A percentile compares a stretch with the other conserved stretches of the same genome.
Evolutionary conservation across 2,113 vertebrate genomes (phyloP).

Genomic region (Prolemur simus): DNA sequence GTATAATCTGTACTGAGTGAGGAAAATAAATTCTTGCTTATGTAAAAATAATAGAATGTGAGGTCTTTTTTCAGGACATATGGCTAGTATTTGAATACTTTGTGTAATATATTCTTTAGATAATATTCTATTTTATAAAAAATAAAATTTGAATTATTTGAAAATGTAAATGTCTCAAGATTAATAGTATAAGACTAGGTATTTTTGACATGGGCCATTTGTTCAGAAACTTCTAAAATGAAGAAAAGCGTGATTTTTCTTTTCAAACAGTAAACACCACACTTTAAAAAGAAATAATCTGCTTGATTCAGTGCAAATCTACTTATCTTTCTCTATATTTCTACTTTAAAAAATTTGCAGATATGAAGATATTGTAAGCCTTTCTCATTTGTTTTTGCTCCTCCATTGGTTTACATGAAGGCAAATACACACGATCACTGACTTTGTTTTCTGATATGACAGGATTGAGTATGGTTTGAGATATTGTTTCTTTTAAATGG

Average conservation of each 20-base stretch:
- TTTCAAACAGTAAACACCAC: not conserved
- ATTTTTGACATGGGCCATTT: not conserved
- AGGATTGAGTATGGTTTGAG: not conserved
- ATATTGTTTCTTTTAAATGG: not conserved
- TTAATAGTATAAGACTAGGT: not conserved
- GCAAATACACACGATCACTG: not conserved
- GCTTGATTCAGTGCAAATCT: not conserved
- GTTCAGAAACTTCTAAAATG: not conserved
- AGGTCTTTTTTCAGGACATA: not conserved
- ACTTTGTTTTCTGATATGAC: not conserved
- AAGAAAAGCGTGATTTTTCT: not conserved
- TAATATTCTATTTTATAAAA: not conserved
- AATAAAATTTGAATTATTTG: not conserved
- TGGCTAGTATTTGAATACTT: not conserved
- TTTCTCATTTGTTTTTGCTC: not conserved
- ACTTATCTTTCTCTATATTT: not conserved
- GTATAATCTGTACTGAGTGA: not conserved
- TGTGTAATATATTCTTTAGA: not conserved
- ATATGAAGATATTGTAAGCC: not conserved
- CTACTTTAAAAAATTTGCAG: not conserved
- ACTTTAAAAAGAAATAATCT: not conserved
- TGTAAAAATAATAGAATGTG: not conserved
- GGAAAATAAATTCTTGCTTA: not conserved
- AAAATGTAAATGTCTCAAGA: not conserved
- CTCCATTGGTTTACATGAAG: not conserved